Percentiles rank a stretch among this genome's conserved stretches.
phyloP scores from a whole-genome alignment of 2,888 invertebrate species.

The Chironomus tentans region DNA sequence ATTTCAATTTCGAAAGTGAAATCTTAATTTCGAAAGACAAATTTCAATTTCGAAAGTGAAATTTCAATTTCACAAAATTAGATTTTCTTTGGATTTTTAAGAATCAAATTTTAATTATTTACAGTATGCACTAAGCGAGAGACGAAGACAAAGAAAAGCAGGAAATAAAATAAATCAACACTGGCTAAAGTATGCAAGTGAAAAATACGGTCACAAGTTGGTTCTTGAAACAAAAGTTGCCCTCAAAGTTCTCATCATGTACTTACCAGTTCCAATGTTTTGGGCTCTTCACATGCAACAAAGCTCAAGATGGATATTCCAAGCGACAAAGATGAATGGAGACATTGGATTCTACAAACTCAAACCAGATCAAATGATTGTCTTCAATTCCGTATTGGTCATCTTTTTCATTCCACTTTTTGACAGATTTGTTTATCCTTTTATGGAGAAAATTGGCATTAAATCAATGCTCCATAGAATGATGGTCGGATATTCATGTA shows the following conservation, averaged over 20 bases:
- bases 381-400: conserved; percentile 79
- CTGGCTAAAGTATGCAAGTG: conserved; percentile 24
- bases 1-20: too few species aligned
- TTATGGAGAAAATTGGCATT: conserved; percentile 57
- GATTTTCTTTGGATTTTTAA: too few species aligned
- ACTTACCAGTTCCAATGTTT: conserved; percentile 48
- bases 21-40: too few species aligned
- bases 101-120: too few species aligned
- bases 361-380: conserved; percentile 93
- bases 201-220: conserved; percentile 19
- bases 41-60: too few species aligned
- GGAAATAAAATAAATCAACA: conserved; percentile 30
- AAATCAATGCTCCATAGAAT: conserved; percentile 75
- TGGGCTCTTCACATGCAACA: conserved; percentile 55
- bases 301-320: conserved; percentile 37
- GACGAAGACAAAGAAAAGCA: conserved; percentile 28
- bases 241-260: conserved; percentile 43
- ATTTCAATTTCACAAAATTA: too few species aligned
- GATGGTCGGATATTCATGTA: conserved; percentile 76
- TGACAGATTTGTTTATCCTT: conserved; percentile 70
- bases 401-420: conserved; percentile 77
- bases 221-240: conserved; percentile 42
- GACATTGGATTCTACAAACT: conserved; percentile 61
- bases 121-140: conserved; percentile 45
- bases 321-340: conserved; percentile 82